Evolutionary conservation across 1,140 invertebrate genomes (phyloP), one percentile per base, ranked within the genome.

Genomic region (Leptinotarsa undecemlineata): DNA sequence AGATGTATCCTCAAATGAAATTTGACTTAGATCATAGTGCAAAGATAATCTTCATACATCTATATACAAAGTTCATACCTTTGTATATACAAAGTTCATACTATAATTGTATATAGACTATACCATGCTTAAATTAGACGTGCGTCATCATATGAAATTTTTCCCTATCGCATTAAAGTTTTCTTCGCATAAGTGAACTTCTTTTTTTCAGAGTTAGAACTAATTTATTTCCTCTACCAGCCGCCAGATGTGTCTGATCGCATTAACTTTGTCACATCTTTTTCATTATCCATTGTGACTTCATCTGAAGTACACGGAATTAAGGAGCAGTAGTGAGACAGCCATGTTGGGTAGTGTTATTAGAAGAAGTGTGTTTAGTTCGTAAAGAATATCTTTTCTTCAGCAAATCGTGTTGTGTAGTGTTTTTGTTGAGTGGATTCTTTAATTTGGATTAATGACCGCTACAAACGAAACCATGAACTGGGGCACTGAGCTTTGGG

Each of bases 401-500:
- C 17, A 51, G 19, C 26, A 70, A 71, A 73, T 77, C 71, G 78
- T 81, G 76, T 73, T 77, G 77, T 80, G 80, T 75, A 33, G 60
- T 72, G 71, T 64, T 19, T 48, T 42, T 64, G 71, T 79, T 81
- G 51, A 78, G 75, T 78, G 75, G 48, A 23, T 73, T 23, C 14
- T 71, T 68, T 23, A 68, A 72, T 74, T 80, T 75, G 79, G 79
- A 80, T 80, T 80, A n/a, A 79, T 79, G 78, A 69, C 80, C 72
- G 73, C 80, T 60, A 26, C 80, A 77, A 80, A 77, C 57, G 79
- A 83, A 83, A 88, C 84, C 83, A 88, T 88, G 87, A 89, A 88
- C 86, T 89, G 88, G 88, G 88, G 88, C 80, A 88, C 85, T 78
- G 88, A 89, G 83, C 85, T 89, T 82, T 89, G 88, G 88, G 88